A percentile compares a stretch with the other conserved stretches of the same genome.
phyloP scores from a whole-genome alignment of 2,797 vertebrate genomes.

The Sandelia bainsii region DNA sequence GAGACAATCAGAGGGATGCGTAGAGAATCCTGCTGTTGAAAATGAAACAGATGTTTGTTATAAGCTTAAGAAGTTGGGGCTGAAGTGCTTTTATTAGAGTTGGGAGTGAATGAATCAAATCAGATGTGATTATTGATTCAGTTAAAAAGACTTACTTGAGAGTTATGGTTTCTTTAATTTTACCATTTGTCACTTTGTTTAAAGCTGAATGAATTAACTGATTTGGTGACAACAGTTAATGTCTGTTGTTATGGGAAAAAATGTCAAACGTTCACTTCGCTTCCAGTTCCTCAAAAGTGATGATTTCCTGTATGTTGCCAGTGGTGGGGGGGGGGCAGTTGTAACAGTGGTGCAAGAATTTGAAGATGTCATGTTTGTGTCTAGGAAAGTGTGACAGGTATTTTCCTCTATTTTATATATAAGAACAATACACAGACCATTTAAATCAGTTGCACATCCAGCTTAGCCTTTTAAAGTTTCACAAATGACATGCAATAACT shows the following conservation, averaged over 20 bases:
- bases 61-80: slow-evolving; percentile 19
- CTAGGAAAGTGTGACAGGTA: background rate
- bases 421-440: background rate
- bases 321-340: background rate
- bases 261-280: no score
- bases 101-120: background rate
- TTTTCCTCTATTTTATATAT: no score
- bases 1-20: slow-evolving; percentile 30
- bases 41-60: slow-evolving; percentile 8
- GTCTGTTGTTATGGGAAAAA: background rate
- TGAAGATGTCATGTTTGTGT: background rate
- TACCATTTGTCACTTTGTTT: background rate
- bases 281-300: background rate
- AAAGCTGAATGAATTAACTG: background rate
- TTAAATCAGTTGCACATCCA: background rate
- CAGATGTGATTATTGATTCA: slow-evolving; percentile 18
- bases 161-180: background rate
- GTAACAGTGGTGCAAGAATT: background rate
- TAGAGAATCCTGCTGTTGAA: slow-evolving; percentile 41
- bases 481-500: background rate
- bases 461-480: background rate
- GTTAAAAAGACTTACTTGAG: background rate
- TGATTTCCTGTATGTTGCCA: background rate
- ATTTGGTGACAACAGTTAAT: no score
- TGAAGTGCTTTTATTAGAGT: background rate